A percentile compares a stretch with the other conserved stretches of the same genome.
phyloP scores from a whole-genome alignment of 2,113 vertebrate genomes.

The Anoplopoma fimbria region DNA sequence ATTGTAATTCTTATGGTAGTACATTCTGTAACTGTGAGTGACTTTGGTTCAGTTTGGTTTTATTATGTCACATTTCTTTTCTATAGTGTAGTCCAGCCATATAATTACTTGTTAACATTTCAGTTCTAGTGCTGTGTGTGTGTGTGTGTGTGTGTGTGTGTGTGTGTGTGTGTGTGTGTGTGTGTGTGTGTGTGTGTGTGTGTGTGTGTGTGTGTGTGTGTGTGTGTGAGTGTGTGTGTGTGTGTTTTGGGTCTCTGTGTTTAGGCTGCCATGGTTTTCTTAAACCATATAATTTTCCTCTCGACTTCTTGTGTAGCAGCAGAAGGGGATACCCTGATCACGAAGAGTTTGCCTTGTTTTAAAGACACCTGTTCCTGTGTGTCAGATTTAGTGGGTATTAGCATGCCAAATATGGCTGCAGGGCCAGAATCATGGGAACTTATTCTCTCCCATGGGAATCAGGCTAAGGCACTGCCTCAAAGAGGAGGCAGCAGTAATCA shows the following conservation, averaged over 20 bases:
- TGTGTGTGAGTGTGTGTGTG: constrained; percentile 39
- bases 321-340: constrained; percentile 54
- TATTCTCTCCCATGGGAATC: constrained; percentile 61
- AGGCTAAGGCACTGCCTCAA: constrained; percentile 11
- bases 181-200: constrained; percentile 45
- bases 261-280: constrained; percentile 74
- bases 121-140: constrained; percentile 43
- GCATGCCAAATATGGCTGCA: constrained; percentile 63
- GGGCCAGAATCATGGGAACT: constrained; percentile 68
- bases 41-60: neutral
- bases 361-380: constrained; percentile 76
- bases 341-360: constrained; percentile 61
- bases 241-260: constrained; percentile 70
- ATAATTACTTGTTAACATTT: constrained; percentile 67
- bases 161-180: constrained; percentile 37
- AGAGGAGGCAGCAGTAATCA: constrained; percentile 22
- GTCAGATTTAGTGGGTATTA: constrained; percentile 72
- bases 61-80: constrained; percentile 46
- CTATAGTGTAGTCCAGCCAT: constrained; percentile 41
- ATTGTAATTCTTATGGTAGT: neutral
- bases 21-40: neutral
- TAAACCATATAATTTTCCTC: constrained; percentile 76
- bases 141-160: constrained; percentile 50
- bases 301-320: constrained; percentile 51
- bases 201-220: constrained; percentile 51